Base-by-base conservation (phyloP, 1,140 invertebrate genomes). In the Achatina immaculata region DNA sequence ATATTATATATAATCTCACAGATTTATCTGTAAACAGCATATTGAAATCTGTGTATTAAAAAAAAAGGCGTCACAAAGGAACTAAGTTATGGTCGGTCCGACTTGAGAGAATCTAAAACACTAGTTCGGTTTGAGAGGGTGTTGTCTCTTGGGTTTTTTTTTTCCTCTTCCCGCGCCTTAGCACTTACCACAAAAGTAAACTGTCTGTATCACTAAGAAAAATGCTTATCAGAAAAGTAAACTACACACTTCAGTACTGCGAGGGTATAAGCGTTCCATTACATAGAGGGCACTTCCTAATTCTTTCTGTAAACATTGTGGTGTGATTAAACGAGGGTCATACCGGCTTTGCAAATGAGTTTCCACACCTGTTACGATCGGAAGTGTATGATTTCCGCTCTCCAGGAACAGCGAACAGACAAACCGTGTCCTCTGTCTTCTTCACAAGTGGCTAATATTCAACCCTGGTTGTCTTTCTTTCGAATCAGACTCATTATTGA, bases 401-500 rank as follows among this genome's bases (percentile, higher is more conserved):
- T 21, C 31, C 58, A 31, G n/a, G 28, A 62, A 28, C 31, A 28
- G n/a, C 31, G 58, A 31, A 31, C 31, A 62, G 58, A 28, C n/a
- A 28, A 62, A 62, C 31, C 6, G 28, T 62, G 16, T 62, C 58
- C 58, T 16, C n/a, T 62, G 58, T 62, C 58, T 62, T 31, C 58
- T 28, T 62, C 28, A 16, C n/a, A 62, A 62, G 31, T 34, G 58
- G 58, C 58, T 62, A 62, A 62, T 31, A 62, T 62, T 62, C 31
- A 62, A 62, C 58, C 58, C 31, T 62, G 9, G 58, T 28, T 62
- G 58, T 62, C 58, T 31, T 62, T 62, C n/a, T 62, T 62, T 28
- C 58, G 58, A 62, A 62, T 16, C 16, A 62, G 58, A 62, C 31
- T 62, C 58, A 62, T 62, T 62, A 62, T 62, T 31, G 58, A 31